These are phyloP conservation scores for Heliconius erato DNA, from an alignment of 2,888 invertebrate species.

Conservation along the genomic window DNA sequence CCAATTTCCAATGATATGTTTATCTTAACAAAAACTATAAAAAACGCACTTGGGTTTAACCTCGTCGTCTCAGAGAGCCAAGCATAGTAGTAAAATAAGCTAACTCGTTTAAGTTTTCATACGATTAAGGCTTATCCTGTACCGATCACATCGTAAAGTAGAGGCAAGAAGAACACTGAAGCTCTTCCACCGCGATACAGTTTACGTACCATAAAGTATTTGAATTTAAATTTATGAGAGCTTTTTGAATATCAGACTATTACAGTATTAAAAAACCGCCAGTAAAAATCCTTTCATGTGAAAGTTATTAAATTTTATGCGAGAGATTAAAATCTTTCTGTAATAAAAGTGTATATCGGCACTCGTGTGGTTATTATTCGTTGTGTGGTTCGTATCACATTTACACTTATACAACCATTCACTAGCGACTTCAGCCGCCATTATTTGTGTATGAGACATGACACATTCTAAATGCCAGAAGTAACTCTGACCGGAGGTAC, in stretches of 20 bases:
- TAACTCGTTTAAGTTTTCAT: background rate
- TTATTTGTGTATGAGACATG: too few relatives aligned
- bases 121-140: slow-evolving; percentile 1
- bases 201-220: slow-evolving; percentile 19
- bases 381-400: too few relatives aligned
- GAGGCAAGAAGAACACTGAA: background rate
- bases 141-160: slow-evolving; percentile 23
- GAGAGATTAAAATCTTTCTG: background rate
- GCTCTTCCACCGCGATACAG: background rate
- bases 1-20: background rate
- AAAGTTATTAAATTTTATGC: slow-evolving; percentile 24
- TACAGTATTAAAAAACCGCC: slow-evolving; percentile 6
- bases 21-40: background rate
- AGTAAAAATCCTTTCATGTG: slow-evolving; percentile 22
- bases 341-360: background rate
- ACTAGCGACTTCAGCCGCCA: too few relatives aligned
- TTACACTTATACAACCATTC: background rate
- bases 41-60: too few relatives aligned
- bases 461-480: too few relatives aligned
- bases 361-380: background rate
- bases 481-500: too few relatives aligned
- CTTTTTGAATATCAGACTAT: background rate
- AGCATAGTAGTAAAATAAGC: background rate
- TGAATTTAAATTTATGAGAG: slow-evolving; percentile 17
- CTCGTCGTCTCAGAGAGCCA: background rate